phyloP scores from a whole-genome alignment of 2,113 vertebrate species.

The Argyrosomus japonicus region DNA sequence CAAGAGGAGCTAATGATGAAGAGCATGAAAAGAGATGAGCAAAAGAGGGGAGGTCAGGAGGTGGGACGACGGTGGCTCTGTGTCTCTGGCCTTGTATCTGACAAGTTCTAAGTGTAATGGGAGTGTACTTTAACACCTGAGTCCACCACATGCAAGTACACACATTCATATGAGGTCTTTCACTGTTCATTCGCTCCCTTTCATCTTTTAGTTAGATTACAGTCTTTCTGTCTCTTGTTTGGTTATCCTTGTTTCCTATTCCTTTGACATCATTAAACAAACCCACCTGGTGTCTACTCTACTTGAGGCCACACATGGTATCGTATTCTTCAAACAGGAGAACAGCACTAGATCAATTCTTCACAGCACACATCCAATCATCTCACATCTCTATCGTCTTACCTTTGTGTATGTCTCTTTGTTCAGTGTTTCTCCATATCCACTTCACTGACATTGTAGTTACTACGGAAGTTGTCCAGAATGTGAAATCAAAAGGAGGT shows the following conservation, averaged over 20 bases:
- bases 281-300: constrained; percentile 64
- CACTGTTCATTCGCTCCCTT: constrained; percentile 66
- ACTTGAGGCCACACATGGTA: constrained; percentile 36
- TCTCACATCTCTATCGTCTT: constrained; percentile 32
- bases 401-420: constrained; percentile 8
- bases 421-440: constrained; percentile 17
- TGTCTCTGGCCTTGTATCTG: constrained; percentile 68
- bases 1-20: constrained; percentile 41
- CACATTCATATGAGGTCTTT: constrained; percentile 24
- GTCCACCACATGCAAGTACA: constrained; percentile 71
- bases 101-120: constrained; percentile 85
- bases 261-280: constrained; percentile 68
- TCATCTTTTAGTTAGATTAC: constrained; percentile 79
- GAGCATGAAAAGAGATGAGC: constrained; percentile 34
- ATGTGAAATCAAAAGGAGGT: not conserved
- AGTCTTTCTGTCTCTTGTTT: constrained; percentile 73
- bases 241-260: constrained; percentile 42
- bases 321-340: constrained; percentile 37
- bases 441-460: constrained; percentile 24
- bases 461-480: constrained; percentile 2
- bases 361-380: constrained; percentile 44
- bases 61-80: constrained; percentile 53
- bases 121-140: constrained; percentile 91
- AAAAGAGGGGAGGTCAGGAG: constrained; percentile 27
- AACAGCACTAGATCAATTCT: constrained; percentile 41